Conservation (phyloP, 1,140 invertebrate genomes). For the Acromyrmex heyeri region DNA sequence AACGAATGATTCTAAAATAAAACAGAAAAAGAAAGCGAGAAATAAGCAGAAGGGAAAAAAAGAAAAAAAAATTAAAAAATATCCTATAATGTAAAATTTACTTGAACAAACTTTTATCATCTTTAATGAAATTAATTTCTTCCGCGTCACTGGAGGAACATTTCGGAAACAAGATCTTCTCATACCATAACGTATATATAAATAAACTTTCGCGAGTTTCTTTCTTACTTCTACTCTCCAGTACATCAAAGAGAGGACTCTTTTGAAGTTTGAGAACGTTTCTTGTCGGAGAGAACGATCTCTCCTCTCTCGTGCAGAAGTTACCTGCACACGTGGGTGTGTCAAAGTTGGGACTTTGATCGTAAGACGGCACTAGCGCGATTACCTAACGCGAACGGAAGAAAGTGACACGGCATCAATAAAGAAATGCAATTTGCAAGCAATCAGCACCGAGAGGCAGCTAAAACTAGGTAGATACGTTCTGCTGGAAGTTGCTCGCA, state of each 20-base stretch:
- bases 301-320: not conserved
- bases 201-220: constrained; percentile 43
- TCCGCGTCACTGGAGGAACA: not conserved
- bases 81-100: not conserved
- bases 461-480: constrained; percentile 78
- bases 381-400: constrained; percentile 54
- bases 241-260: constrained; percentile 25
- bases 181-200: constrained; percentile 24
- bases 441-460: constrained; percentile 80
- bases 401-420: constrained; percentile 57
- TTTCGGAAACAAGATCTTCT: constrained; percentile 25
- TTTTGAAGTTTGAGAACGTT: constrained; percentile 4
- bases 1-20: not conserved
- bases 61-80: not conserved
- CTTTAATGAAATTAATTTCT: constrained; percentile 27
- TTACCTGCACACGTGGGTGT: constrained; percentile 50
- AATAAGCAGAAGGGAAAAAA: not conserved
- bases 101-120: not conserved
- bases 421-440: constrained; percentile 83
- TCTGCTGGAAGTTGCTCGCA: constrained; percentile 76
- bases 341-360: constrained; percentile 65
- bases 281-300: constrained; percentile 9
- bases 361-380: constrained; percentile 60
- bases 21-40: not conserved
- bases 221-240: constrained; percentile 12